These are phyloP conservation scores for Drosophila sturtevanti DNA, from an alignment of 1,140 invertebrate genomes.

Conservation along the genomic window DNA sequence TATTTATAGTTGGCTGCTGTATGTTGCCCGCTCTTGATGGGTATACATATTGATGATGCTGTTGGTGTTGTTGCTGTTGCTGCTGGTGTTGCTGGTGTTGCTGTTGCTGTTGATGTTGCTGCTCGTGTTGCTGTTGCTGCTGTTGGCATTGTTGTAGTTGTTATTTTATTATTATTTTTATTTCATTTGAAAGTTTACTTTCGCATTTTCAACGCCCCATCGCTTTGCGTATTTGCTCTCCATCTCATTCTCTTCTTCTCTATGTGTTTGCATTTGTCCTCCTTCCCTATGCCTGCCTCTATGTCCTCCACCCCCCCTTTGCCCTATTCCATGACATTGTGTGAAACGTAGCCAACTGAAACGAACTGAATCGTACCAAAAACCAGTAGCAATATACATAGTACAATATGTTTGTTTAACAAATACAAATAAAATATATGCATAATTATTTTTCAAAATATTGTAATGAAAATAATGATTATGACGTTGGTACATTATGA, in stretches of 20 bases:
- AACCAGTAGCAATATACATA: constrained; percentile 28
- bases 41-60: constrained; percentile 16
- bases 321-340: too few species aligned
- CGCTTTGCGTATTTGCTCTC: constrained; percentile 62
- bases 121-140: constrained; percentile 55
- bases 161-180: constrained; percentile 60
- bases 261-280: constrained; percentile 42
- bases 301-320: constrained; percentile 4
- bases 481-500: constrained; percentile 68
- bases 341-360: not conserved
- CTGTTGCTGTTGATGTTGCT: constrained; percentile 37
- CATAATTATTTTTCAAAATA: constrained; percentile 82
- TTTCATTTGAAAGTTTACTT: constrained; percentile 81
- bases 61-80: constrained; percentile 41
- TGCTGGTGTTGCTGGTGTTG: constrained; percentile 48
- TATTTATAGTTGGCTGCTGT: constrained; percentile 74
- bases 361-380: constrained; percentile 14
- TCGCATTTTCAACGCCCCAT: constrained; percentile 77
- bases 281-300: constrained; percentile 7
- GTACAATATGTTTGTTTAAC: constrained; percentile 67
- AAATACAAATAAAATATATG: constrained; percentile 82
- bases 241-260: constrained; percentile 11
- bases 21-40: constrained; percentile 26
- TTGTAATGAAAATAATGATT: constrained; percentile 74
- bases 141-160: constrained; percentile 30